These are phyloP conservation scores for Tachysurus fulvidraco DNA, from an alignment of 2,113 vertebrate genomes.

Conservation along the genomic window DNA sequence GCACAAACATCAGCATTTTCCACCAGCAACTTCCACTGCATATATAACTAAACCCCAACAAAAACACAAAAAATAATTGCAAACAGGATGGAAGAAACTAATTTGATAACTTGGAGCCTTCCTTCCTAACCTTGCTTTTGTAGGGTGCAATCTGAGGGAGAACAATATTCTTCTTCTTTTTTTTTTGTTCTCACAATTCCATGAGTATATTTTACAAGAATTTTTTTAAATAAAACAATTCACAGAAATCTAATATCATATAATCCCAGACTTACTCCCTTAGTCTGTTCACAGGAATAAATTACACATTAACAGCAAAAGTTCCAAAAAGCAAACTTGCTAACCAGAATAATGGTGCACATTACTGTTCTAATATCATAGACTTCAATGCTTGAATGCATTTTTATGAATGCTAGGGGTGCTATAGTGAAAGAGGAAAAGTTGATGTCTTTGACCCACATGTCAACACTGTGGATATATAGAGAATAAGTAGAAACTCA, in stretches of 20 bases:
- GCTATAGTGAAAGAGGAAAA: not conserved
- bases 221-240: not conserved
- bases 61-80: not conserved
- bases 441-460: not conserved
- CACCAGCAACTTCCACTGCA: not conserved
- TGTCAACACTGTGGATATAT: not conserved
- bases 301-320: not conserved
- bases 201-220: not conserved
- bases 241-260: not conserved
- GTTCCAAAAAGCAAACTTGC: not conserved
- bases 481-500: not conserved
- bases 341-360: not conserved
- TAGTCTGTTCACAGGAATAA: not conserved
- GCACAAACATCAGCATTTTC: conserved; percentile 1
- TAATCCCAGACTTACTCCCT: not conserved
- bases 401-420: conserved; percentile 2
- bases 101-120: not conserved
- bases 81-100: not conserved
- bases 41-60: not conserved
- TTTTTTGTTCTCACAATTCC: not conserved
- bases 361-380: not conserved
- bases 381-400: not conserved
- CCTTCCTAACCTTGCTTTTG: not conserved
- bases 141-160: not conserved
- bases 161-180: too few species aligned